These are phyloP conservation scores for Eupsittula cactorum DNA, from an alignment of 2,113 vertebrate genomes.

Conservation along the genomic window DNA sequence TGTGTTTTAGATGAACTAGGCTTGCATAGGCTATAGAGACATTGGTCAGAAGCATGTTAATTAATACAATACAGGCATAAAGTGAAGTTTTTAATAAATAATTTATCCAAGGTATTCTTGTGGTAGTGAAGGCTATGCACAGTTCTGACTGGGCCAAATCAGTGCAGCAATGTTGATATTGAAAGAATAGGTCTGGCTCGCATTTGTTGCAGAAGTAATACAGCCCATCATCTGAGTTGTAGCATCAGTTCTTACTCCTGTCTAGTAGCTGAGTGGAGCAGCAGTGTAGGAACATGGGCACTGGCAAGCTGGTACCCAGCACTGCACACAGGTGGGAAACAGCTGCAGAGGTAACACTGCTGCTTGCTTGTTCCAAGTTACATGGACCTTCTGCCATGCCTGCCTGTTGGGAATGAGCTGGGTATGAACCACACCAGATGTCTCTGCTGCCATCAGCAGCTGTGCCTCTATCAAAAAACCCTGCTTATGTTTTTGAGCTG, in stretches of 20 bases:
- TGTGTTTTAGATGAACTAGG: background rate
- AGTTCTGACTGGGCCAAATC: background rate
- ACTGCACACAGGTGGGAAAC: background rate
- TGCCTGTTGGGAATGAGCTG: background rate
- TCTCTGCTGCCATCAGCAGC: background rate
- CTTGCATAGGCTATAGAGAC: background rate
- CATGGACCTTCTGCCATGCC: background rate
- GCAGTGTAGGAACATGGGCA: accelerated
- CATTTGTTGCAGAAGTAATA: background rate
- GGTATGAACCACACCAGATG: background rate
- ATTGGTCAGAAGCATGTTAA: background rate
- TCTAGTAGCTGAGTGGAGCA: background rate
- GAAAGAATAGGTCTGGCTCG: background rate
- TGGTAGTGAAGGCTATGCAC: background rate
- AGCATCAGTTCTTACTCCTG: accelerated
- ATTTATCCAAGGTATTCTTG: background rate
- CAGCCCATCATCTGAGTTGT: background rate
- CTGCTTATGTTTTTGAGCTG: background rate
- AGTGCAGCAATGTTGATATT: background rate
- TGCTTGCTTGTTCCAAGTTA: background rate
- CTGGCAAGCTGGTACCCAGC: background rate
- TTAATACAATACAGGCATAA: background rate
- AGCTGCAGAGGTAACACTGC: background rate
- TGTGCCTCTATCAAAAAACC: background rate
- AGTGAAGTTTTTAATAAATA: background rate